Evolutionary conservation across 2,113 vertebrate species (phyloP), one percentile per base, ranked within the genome.

Genomic region (Lepisosteus osseus): DNA sequence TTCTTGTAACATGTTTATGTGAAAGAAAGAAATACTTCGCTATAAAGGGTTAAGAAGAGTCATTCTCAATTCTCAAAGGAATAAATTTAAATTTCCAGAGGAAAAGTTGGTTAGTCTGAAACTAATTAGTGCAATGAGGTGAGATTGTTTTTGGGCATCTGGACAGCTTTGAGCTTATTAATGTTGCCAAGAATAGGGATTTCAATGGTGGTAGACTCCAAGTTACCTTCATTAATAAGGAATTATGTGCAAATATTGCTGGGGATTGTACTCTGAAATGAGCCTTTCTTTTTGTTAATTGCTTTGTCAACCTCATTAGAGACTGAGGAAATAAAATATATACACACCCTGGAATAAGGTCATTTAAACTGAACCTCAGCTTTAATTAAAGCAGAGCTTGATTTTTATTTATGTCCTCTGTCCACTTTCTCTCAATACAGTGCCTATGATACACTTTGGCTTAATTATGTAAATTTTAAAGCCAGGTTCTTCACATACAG

Each of bases 181-280:
- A 17, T 63, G 71, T 79, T 84, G 83, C 84, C 87, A 86, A 77
- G 70, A 80, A 80, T 68, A 77, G 55, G 83, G 84, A 87, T 86
- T 86, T 85, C 8, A 44, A 66, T n/a, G 6, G 7, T 17, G 12
- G 15, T 51, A 14, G 47, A 51, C 5, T 51, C 47, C 9, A 61
- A 70, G 56, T 65, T 15, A 6, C 51, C 61, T 54, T 59, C 12
- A 43, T 67, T 72, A 72, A 65, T 54, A 56, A 63, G 54, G 45
- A 54, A 65, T 65, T 47, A 57, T 14, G 43, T 42, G 12, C 13
- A 67, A 7, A 41, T 42, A 64, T 64, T 40, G 44, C n/a, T 54
- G 54, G 51, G 4, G 12, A 65, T 43, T 72, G 68, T 61, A 59
- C 9, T 5, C 47, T 7, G 51, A 64, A 57, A 44, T 51, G 43